Conservation (phyloP, 1,140 invertebrate species). For the Euschistus heros region DNA sequence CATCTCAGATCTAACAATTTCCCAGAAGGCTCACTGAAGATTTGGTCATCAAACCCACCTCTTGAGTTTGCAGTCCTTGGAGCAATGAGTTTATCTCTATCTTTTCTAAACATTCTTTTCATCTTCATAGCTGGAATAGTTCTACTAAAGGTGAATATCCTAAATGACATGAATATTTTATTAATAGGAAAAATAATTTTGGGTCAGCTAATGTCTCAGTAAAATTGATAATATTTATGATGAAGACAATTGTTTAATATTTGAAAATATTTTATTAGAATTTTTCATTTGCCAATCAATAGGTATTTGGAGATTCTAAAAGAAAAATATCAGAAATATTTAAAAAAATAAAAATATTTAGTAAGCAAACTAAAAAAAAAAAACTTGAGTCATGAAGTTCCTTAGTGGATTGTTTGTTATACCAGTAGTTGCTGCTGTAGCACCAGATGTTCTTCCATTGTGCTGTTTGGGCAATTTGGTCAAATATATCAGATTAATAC, state of each 20-base stretch:
- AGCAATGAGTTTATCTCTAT: conserved; percentile 52
- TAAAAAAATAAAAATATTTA: too few species aligned
- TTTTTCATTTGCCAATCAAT: too few species aligned
- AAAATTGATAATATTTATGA: too few species aligned
- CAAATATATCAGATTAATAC: too few species aligned
- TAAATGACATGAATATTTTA: background rate
- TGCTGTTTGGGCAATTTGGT: background rate
- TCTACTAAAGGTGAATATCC: conserved; percentile 50
- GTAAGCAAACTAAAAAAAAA: background rate
- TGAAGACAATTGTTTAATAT: too few species aligned
- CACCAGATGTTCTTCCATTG: background rate
- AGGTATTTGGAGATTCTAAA: too few species aligned
- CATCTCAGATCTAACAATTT: conserved; percentile 34
- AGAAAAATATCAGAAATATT: too few species aligned
- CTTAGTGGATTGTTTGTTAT: background rate
- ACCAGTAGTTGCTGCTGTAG: background rate
- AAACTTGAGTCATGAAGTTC: background rate
- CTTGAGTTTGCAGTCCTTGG: conserved; percentile 50
- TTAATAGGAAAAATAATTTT: background rate
- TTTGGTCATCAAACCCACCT: conserved; percentile 44
- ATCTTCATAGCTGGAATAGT: conserved; percentile 56
- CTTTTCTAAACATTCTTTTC: conserved; percentile 58
- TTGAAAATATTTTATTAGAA: too few species aligned
- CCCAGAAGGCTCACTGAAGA: conserved; percentile 33
- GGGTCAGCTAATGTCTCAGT: too few species aligned